phyloP scores from a whole-genome alignment of 1,140 invertebrate species.

The Microvelia longipes region DNA sequence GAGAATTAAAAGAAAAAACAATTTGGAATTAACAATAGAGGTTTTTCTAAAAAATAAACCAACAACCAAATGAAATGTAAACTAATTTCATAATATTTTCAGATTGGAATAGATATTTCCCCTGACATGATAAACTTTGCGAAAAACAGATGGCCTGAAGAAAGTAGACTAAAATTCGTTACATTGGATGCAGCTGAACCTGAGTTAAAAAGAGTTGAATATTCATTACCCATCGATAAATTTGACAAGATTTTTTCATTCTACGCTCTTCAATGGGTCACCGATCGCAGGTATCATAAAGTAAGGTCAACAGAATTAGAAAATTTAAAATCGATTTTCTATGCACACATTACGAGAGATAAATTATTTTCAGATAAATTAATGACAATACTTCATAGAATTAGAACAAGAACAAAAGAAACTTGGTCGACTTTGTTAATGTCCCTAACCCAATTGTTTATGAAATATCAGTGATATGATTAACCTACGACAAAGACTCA shows the following conservation, averaged over 20 bases:
- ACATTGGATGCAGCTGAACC: constrained; percentile 3
- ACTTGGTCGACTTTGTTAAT: background rate
- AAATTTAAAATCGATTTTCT: background rate
- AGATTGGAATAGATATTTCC: constrained; percentile 27
- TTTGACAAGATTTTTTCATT: constrained; percentile 19
- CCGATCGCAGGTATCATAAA: constrained; percentile 6
- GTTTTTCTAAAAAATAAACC: too few species aligned
- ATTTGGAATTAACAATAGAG: too few species aligned
- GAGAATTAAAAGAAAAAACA: too few species aligned
- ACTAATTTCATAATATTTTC: too few species aligned
- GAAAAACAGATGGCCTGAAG: constrained; percentile 18
- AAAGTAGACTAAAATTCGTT: constrained; percentile 20
- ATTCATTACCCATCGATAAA: background rate
- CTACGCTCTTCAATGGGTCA: constrained; percentile 11
- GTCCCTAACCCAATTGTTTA: too few species aligned
- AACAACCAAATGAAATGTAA: too few species aligned
- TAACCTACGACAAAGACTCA: background rate
- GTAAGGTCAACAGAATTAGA: background rate
- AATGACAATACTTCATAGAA: too few species aligned
- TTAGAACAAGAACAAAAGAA: background rate
- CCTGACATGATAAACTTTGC: constrained; percentile 28
- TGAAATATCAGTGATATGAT: background rate
- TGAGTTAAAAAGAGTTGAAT: background rate
- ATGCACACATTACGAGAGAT: background rate
- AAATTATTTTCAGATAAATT: background rate